Base-by-base conservation (phyloP, 2,797 vertebrate species). In the Philypnodon macrostomus region DNA sequence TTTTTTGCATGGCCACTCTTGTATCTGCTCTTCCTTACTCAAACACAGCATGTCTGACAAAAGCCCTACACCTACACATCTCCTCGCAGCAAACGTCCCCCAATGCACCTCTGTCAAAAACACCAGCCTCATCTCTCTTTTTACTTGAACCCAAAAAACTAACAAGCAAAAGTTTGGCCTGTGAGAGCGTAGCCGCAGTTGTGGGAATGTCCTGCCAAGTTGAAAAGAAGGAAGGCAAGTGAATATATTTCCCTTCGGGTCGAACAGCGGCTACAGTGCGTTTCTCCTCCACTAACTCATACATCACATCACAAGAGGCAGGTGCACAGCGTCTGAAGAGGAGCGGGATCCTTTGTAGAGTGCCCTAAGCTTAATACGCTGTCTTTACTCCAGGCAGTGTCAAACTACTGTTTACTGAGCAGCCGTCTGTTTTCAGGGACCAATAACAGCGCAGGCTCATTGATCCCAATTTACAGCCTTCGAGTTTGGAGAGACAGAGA, bases 101-200 rank as follows among this genome's bases (percentile, higher is more conserved):
- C 46, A 47, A 61, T 63, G 53, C 68, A 44, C 12, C 41, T 74
- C 79, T 80, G 82, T 81, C 73, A 85, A 75, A 85, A 81, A 83
- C 80, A 79, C 53, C 61, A 77, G 71, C 63, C 70, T 66, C 7
- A 52, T 73, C 63, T 80, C 79, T 83, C 63, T 78, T 79, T 77
- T 70, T 56, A 67, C 55, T 65, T 57, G 42, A 77, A 70, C 64
- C 69, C 52, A 49, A 73, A 49, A 73, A 83, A 75, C 80, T 83
- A 85, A 85, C 78, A 81, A 85, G 79, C 71, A 79, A 81, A 40
- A 80, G 74, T 85, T 83, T 79, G 66, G 67, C 61, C 77, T 47
- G 38, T 4, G 30, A 77, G 64, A 62, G 46, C 32, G 13, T 53
- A 31, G 52, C 61, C 8, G 38, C 8, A 39, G 61, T 35, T 37